Evolutionary conservation across 2,113 vertebrate genomes (phyloP), one percentile per base, ranked within the genome.

Genomic region (Rhabdornis inornatus): DNA sequence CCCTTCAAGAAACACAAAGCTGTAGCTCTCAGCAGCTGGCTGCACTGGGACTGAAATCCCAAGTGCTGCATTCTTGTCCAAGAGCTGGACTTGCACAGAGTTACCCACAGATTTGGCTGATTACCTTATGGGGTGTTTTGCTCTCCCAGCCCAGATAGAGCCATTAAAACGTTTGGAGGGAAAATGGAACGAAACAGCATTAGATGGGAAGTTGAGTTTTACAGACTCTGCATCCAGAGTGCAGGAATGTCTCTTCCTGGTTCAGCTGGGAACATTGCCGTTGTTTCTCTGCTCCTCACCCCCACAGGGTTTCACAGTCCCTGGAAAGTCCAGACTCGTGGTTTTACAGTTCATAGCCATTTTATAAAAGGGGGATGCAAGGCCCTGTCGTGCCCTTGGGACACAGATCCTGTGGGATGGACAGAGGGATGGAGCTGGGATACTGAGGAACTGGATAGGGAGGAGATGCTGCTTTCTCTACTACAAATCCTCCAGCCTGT

Each of bases 141-240:
- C 44, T 64, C 35, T 96, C 47, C 57, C 69, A 16, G 81, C 74
- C 90, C 95, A 94, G 56, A 88, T 4, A 95, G 81, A 82, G 61
- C 71, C 75, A 4, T 83, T 90, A 89, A 94, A 90, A 89, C 57
- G 31, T 92, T 95, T 96, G 96, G 94, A 97, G 61, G 35, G 74
- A 85, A 63, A 94, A 56, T 60, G 77, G 87, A 95, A 90, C 70
- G 75, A 31, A 63, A 49, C 3, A 59, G 13, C 37, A 2, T 88
- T 68, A 86, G 84, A 63, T 92, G 66, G 72, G 85, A 61, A 89
- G 87, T 70, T 74, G 68, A 52, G 56, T 22, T 89, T 77, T 52
- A 71, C 57, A 23, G 47, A 60, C 79, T 88, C 64, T 94, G 94
- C 37, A 33, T 96, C 80, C 93, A 97, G 76, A 91, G 65, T 7